These are phyloP conservation scores for Amniataba percoides DNA, from an alignment of 2,797 vertebrate species.

Conservation along the genomic window DNA sequence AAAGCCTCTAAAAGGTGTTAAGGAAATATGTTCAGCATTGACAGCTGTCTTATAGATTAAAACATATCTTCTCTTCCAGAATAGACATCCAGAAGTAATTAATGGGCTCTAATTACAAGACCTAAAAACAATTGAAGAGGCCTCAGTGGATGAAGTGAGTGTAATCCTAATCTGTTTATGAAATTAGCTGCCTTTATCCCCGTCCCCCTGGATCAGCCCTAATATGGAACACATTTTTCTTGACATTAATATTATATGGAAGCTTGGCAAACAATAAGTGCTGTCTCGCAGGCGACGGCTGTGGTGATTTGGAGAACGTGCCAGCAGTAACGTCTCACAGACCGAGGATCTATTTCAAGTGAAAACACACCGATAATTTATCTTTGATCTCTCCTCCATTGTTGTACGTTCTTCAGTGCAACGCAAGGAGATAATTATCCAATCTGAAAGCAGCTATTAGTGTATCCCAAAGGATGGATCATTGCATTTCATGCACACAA, in stretches of 20 bases:
- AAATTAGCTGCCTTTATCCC: constrained; percentile 60
- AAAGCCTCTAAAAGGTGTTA: not conserved
- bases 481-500: constrained; percentile 36
- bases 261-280: constrained; percentile 26
- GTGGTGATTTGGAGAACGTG: constrained; percentile 9
- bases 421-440: constrained; percentile 60
- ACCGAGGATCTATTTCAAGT: constrained; percentile 41
- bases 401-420: constrained; percentile 18
- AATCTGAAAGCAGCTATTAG: constrained; percentile 65
- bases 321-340: constrained; percentile 22
- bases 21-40: not conserved
- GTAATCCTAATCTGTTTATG: constrained; percentile 72
- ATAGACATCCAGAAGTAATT: constrained; percentile 33
- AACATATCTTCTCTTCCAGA: not conserved
- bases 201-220: constrained; percentile 19
- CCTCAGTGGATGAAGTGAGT: constrained; percentile 45
- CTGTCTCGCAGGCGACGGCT: not conserved
- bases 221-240: constrained; percentile 44
- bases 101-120: constrained; percentile 44
- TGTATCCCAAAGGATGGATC: constrained; percentile 43
- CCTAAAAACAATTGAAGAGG: constrained; percentile 38
- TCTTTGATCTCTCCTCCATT: constrained; percentile 52
- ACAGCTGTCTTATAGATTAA: not conserved
- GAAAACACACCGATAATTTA: constrained; percentile 50
- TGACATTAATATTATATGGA: constrained; percentile 19